Percentiles rank a stretch among this genome's conserved stretches.
Evolutionary conservation across 2,888 invertebrate genomes (phyloP).

Genomic region (Sycophila texana): DNA sequence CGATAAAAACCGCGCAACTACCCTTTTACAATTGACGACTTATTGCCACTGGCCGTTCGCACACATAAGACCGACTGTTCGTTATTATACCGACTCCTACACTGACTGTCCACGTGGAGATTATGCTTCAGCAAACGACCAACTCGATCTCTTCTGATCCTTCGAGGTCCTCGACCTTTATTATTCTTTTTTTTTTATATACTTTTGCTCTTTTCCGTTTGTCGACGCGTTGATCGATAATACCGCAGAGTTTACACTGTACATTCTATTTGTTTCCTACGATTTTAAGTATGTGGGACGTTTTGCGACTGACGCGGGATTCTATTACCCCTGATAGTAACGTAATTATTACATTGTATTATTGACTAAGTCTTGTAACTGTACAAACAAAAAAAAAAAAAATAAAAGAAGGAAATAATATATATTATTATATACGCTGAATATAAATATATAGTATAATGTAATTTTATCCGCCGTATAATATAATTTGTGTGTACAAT

Average conservation of each 20-base stretch:
- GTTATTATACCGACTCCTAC: background rate
- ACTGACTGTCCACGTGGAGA: background rate
- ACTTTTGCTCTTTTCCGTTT: too few species aligned
- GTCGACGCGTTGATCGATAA: too few species aligned
- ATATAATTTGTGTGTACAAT: background rate
- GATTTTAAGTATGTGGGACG: background rate
- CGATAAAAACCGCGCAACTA: conserved; percentile 16
- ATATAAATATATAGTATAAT: background rate
- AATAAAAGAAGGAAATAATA: too few species aligned
- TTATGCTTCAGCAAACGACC: background rate
- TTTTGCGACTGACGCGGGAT: background rate
- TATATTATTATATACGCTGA: too few species aligned
- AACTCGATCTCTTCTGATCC: too few species aligned
- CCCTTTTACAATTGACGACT: conserved; percentile 10
- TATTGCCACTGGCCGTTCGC: background rate
- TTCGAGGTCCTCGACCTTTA: too few species aligned
- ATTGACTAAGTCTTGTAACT: background rate
- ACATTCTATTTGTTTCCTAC: too few species aligned
- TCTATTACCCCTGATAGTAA: background rate
- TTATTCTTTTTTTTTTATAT: too few species aligned
- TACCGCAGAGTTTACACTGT: too few species aligned
- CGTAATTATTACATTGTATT: background rate
- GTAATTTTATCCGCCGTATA: background rate
- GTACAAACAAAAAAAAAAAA: background rate
- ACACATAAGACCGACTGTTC: background rate